A percentile compares a stretch with the other conserved stretches of the same genome.
phyloP scores from a whole-genome alignment of 2,888 invertebrate genomes.

The Ennomos fuscantarius region DNA sequence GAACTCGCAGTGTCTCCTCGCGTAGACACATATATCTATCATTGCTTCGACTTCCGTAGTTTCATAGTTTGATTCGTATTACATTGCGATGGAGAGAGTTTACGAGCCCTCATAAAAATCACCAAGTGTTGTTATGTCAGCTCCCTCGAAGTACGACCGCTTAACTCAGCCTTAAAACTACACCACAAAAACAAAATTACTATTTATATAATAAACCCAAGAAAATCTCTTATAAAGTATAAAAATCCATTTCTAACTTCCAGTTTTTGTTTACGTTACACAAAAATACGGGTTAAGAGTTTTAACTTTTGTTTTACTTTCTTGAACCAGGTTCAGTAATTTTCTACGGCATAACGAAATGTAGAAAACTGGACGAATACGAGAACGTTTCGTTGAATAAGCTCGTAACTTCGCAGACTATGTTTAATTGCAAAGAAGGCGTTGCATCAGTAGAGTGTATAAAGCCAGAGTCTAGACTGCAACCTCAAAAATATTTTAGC shows the following conservation, averaged over 20 bases:
- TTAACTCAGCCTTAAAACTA: constrained; percentile 3
- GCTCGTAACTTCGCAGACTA: constrained; percentile 24
- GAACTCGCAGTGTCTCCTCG: no score
- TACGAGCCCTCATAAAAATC: neutral
- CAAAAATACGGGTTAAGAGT: constrained; percentile 16
- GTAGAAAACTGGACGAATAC: constrained; percentile 13
- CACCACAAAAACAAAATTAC: constrained; percentile 14
- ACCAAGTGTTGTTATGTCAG: neutral
- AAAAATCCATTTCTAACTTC: constrained; percentile 23
- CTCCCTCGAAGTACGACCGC: neutral
- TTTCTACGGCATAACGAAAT: constrained; percentile 28
- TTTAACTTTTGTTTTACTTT: constrained; percentile 30
- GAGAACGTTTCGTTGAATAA: constrained; percentile 20
- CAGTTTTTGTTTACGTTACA: constrained; percentile 27
- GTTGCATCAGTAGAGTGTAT: constrained; percentile 11
- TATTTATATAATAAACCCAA: constrained; percentile 17
- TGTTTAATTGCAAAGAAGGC: constrained; percentile 27
- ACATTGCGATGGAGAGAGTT: neutral
- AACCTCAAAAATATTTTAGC: neutral
- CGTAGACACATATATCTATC: no score
- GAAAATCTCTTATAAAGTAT: constrained; percentile 29
- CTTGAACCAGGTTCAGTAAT: constrained; percentile 23
- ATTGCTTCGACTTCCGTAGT: no score
- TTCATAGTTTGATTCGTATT: no score
- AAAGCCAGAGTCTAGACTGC: constrained; percentile 3